phyloP scores from a whole-genome alignment of 2,113 vertebrate species.

The Phaethon lepturus region DNA sequence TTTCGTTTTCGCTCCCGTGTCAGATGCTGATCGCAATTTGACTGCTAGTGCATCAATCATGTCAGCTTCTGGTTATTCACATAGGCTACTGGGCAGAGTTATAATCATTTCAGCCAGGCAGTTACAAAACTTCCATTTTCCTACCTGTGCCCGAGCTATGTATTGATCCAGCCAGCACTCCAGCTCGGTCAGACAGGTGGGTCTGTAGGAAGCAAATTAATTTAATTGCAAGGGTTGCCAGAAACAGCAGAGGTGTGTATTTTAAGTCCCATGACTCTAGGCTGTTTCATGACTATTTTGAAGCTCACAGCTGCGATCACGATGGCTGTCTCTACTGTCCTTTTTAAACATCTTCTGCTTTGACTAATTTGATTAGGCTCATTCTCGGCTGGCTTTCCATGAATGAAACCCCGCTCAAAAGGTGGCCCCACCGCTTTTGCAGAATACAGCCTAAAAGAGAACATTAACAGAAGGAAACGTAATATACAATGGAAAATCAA shows the following conservation, averaged over 20 bases:
- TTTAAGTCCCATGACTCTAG: background rate
- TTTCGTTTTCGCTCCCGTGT: background rate
- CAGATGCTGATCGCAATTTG: background rate
- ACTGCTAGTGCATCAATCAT: accelerated
- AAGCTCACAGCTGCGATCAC: background rate
- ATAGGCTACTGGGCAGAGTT: background rate
- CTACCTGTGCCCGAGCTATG: background rate
- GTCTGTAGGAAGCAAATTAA: background rate
- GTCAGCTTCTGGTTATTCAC: accelerated
- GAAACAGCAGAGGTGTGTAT: background rate
- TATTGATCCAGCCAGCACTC: background rate
- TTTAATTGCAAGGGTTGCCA: background rate
- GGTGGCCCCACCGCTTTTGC: background rate
- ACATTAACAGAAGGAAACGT: background rate
- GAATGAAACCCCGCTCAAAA: background rate
- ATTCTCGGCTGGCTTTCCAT: background rate
- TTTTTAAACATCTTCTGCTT: background rate
- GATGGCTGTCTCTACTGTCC: background rate
- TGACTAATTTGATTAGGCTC: background rate
- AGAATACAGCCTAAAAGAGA: background rate
- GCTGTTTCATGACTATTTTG: background rate
- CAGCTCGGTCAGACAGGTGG: background rate
- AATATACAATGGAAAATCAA: background rate
- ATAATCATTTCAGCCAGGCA: background rate
- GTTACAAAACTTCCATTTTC: background rate